These are phyloP conservation scores for Sebastiscus tertius DNA, from an alignment of 2,797 vertebrate species.

Conservation along the genomic window DNA sequence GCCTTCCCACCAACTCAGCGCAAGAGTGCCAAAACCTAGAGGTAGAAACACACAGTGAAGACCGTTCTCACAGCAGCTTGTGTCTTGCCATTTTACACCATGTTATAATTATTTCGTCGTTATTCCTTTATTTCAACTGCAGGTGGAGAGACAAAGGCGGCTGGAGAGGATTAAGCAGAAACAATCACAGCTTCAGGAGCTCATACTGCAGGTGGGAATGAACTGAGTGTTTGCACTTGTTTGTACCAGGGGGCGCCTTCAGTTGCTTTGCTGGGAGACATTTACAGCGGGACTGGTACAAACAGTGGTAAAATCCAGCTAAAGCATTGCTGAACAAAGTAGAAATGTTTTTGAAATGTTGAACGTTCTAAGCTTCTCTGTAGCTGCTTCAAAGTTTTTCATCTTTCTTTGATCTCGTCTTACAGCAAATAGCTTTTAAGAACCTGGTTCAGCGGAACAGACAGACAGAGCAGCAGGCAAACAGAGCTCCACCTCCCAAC, in stretches of 20 bases:
- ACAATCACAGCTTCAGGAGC: conserved; percentile 98
- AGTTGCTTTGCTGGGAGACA: neutral
- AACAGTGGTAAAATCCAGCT: neutral
- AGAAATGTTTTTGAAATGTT: neutral
- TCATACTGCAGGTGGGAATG: conserved; percentile 93
- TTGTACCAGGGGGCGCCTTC: neutral
- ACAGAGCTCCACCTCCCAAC: conserved; percentile 92
- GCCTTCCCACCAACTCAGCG: conserved; percentile 98
- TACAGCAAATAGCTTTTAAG: conserved; percentile 99
- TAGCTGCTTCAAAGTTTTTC: neutral
- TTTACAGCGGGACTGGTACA: neutral
- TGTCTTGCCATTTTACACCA: neutral
- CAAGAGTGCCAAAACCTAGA: conserved; percentile 99
- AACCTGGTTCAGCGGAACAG: conserved; percentile 98
- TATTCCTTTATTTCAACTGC: conserved; percentile 23
- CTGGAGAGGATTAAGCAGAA: conserved; percentile 99
- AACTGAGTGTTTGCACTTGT: neutral
- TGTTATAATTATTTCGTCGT: too few species aligned
- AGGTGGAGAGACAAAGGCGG: conserved; percentile 97
- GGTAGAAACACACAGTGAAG: conserved; percentile 72
- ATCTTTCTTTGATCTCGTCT: conserved; percentile 20
- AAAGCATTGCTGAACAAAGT: neutral
- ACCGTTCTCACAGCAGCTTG: neutral
- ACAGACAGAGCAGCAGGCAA: conserved; percentile 93
- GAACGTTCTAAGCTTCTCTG: neutral